phyloP scores from a whole-genome alignment of 1,140 invertebrate species.

The Tetramorium alpestre region DNA sequence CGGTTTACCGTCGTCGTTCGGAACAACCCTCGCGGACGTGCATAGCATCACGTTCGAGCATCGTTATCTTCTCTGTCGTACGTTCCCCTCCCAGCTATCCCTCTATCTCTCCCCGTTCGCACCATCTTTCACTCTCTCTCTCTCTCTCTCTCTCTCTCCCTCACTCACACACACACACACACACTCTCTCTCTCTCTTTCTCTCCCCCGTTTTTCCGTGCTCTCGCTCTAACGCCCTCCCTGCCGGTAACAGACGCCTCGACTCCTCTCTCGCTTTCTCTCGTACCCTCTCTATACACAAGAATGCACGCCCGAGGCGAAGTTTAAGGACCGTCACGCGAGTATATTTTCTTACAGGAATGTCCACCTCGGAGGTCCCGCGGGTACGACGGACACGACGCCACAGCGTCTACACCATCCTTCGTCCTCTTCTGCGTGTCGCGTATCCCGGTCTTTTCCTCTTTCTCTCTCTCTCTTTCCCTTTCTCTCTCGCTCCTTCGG shows the following conservation, averaged over 20 bases:
- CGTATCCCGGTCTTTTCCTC: background rate
- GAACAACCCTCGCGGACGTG: conserved; percentile 38
- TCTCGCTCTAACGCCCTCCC: background rate
- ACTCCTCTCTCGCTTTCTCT: background rate
- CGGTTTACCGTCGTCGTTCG: conserved; percentile 45
- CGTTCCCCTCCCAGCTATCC: conserved; percentile 8
- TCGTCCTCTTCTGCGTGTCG: conserved; percentile 25
- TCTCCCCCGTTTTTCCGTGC: background rate
- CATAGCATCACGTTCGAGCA: conserved; percentile 53
- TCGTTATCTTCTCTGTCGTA: conserved; percentile 52
- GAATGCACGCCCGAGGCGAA: conserved; percentile 26
- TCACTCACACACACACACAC: too few species aligned
- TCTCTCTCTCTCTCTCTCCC: background rate
- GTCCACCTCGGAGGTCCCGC: conserved; percentile 41
- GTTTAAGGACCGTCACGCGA: conserved; percentile 46
- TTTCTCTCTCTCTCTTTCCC: background rate
- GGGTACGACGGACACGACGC: conserved; percentile 26
- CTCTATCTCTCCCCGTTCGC: background rate
- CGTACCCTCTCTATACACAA: background rate
- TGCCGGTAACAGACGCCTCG: conserved; percentile 4
- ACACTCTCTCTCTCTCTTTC: conserved; percentile 4
- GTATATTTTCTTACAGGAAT: conserved; percentile 49
- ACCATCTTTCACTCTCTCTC: background rate
- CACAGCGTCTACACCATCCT: conserved; percentile 38
- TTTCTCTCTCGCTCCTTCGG: background rate